These are phyloP conservation scores for Eclectus roratus DNA, from an alignment of 2,113 vertebrate genomes.

Conservation along the genomic window DNA sequence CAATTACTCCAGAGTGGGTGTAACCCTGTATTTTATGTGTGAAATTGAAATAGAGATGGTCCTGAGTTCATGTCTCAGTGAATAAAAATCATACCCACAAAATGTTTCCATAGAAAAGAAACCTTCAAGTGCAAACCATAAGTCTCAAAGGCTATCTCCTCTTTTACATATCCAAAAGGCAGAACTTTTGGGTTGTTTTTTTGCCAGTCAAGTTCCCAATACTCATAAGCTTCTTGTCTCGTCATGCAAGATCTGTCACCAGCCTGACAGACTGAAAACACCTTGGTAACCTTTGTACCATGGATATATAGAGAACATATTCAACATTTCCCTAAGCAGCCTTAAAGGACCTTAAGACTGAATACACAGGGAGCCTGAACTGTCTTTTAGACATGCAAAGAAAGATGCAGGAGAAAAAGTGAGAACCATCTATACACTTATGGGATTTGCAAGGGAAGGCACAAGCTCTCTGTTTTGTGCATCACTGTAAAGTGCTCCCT, in stretches of 20 bases:
- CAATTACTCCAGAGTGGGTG: background rate
- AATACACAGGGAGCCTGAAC: background rate
- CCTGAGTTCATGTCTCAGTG: background rate
- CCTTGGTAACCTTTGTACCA: background rate
- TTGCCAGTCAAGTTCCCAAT: background rate
- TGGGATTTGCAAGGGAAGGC: background rate
- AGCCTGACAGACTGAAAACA: background rate
- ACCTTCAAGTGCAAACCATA: background rate
- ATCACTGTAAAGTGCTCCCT: background rate
- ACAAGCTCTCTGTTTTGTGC: background rate
- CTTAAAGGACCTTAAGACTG: background rate
- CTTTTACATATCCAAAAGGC: background rate
- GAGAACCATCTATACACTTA: background rate
- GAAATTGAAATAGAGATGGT: background rate
- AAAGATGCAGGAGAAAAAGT: background rate
- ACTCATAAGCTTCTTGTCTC: background rate
- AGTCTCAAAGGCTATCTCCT: background rate
- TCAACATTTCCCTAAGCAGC: background rate
- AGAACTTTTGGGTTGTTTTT: background rate
- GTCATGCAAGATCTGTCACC: background rate
- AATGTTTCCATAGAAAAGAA: background rate
- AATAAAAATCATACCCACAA: background rate
- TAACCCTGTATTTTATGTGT: background rate
- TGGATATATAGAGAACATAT: background rate
- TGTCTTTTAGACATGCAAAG: background rate